These are phyloP conservation scores for Dicrostonyx torquatus DNA, from an alignment of 2,797 vertebrate genomes.

Conservation along the genomic window DNA sequence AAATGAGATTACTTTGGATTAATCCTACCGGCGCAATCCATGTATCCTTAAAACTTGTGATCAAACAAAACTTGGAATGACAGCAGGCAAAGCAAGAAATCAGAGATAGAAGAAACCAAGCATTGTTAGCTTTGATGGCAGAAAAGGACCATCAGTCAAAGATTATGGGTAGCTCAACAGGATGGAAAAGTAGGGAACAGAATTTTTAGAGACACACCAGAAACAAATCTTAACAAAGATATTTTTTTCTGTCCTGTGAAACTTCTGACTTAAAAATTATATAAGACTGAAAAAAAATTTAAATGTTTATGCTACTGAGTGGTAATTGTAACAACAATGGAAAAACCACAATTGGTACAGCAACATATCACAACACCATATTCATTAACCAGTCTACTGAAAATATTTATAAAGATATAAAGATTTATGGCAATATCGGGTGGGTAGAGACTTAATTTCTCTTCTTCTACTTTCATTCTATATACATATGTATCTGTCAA, in stretches of 20 bases:
- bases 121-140: neutral
- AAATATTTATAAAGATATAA: neutral
- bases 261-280: neutral
- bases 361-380: slow-evolving; percentile 16
- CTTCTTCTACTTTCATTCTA: neutral
- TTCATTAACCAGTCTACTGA: neutral
- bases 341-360: neutral
- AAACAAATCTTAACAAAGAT: neutral
- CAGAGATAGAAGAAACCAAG: neutral
- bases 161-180: neutral
- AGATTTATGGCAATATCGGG: neutral
- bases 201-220: neutral
- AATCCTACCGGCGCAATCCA: neutral
- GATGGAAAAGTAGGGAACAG: neutral
- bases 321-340: slow-evolving; percentile 17
- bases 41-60: slow-evolving; percentile 13
- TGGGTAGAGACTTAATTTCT: neutral
- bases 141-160: neutral
- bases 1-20: slow-evolving; percentile 30
- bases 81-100: neutral
- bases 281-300: neutral
- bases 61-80: neutral
- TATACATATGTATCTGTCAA: neutral
- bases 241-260: neutral
- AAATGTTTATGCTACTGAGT: neutral